These are phyloP conservation scores for Epinephelus coioides DNA, from an alignment of 2,797 vertebrate genomes.

Conservation along the genomic window DNA sequence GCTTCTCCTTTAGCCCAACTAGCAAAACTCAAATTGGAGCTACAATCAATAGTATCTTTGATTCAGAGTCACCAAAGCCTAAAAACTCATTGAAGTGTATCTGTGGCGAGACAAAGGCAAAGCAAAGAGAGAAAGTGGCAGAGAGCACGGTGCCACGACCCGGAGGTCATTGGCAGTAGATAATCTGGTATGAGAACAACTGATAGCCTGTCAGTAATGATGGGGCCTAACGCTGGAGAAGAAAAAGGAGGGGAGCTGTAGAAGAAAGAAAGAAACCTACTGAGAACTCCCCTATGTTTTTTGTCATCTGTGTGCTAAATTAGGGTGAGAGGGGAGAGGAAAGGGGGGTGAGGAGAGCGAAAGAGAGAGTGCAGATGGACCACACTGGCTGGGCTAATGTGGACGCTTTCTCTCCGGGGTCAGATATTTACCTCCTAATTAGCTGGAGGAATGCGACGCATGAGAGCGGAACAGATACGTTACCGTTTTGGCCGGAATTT, in stretches of 20 bases:
- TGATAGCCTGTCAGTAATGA: conserved; percentile 79
- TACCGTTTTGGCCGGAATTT: conserved; percentile 88
- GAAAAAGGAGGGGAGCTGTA: conserved; percentile 58
- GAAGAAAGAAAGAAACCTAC: conserved; percentile 74
- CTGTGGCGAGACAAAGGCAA: conserved; percentile 67
- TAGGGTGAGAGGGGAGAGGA: conserved; percentile 57
- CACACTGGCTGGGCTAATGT: conserved; percentile 86
- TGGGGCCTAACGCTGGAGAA: conserved; percentile 72
- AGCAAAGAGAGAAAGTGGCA: conserved; percentile 72
- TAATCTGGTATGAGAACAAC: conserved; percentile 82
- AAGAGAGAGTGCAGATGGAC: conserved; percentile 86
- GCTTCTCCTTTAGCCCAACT: conserved; percentile 9
- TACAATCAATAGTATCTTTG: conserved; percentile 61
- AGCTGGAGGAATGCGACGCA: conserved; percentile 87
- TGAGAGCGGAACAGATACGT: conserved; percentile 89
- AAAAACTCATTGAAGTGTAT: conserved; percentile 67
- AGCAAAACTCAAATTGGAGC: conserved; percentile 3
- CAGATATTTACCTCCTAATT: conserved; percentile 90
- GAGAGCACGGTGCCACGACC: conserved; percentile 75
- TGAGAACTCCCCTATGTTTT: conserved; percentile 81
- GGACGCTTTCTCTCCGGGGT: conserved; percentile 85
- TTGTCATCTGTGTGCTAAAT: conserved; percentile 85
- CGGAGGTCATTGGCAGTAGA: conserved; percentile 76
- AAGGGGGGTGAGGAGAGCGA: conserved; percentile 49
- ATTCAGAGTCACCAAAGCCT: conserved; percentile 69